A percentile compares a stretch with the other conserved stretches of the same genome.
Evolutionary conservation across 2,113 vertebrate genomes (phyloP).

Genomic region (Platysternon megacephalum): DNA sequence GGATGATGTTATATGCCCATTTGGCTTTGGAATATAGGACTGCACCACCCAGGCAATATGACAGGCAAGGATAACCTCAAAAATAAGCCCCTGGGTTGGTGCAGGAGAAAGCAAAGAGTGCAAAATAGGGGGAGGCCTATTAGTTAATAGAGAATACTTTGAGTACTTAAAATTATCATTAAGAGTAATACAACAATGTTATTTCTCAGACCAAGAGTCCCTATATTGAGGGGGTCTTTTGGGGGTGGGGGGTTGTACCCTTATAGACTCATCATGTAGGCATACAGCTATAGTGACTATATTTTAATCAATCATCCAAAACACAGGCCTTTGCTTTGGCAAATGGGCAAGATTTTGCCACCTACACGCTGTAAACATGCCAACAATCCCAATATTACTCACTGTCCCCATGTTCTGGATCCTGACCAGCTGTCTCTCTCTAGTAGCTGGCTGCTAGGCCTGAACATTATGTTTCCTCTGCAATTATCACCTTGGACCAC

Average conservation of each 20-base stretch:
- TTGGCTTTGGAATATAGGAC: conserved; percentile 37
- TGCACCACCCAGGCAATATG: background rate
- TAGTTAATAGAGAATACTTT: background rate
- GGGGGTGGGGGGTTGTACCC: background rate
- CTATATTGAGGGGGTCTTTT: background rate
- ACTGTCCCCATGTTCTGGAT: background rate
- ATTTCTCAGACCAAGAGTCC: background rate
- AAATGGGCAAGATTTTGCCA: background rate
- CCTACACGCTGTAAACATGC: background rate
- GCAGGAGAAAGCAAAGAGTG: background rate
- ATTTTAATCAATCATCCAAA: background rate
- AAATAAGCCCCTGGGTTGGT: background rate
- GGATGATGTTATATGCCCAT: conserved; percentile 17
- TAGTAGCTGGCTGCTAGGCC: background rate
- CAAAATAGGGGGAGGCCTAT: background rate
- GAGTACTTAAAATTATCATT: background rate
- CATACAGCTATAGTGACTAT: background rate
- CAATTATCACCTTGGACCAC: background rate
- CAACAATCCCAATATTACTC: background rate
- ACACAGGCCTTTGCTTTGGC: background rate
- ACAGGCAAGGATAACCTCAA: conserved; percentile 21
- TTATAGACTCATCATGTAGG: background rate
- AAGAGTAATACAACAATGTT: background rate
- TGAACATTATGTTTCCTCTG: background rate
- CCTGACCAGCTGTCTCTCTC: background rate